Conservation (phyloP, 2,888 invertebrate species). For the Cheilosia soror region DNA sequence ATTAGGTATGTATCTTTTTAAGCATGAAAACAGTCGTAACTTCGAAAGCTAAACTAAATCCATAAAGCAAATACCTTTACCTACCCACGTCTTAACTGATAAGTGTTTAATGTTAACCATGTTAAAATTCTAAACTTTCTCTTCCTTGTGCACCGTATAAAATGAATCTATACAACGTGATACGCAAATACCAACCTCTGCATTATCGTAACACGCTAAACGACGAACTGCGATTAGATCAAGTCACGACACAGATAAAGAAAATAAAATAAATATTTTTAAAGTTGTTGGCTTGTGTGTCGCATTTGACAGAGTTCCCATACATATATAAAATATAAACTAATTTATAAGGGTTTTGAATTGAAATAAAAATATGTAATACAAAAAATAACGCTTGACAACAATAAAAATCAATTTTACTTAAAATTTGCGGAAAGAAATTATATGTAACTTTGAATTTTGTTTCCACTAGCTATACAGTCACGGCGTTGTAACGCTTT, state of each 20-base stretch:
- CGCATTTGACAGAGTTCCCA: constrained; percentile 10
- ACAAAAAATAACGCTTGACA: constrained; percentile 42
- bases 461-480: constrained; percentile 50
- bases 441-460: constrained; percentile 17
- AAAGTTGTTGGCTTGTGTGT: constrained; percentile 2
- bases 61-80: no score
- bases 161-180: constrained; percentile 23
- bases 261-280: constrained; percentile 40
- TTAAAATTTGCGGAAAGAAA: constrained; percentile 27
- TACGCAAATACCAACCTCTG: constrained; percentile 18
- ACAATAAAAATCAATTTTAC: constrained; percentile 29
- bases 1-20: no score
- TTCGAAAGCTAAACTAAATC: not conserved
- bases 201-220: constrained; percentile 41
- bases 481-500: constrained; percentile 51
- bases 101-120: no score
- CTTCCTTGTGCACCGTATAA: not conserved
- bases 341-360: no score
- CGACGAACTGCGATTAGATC: constrained; percentile 64
- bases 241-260: constrained; percentile 67
- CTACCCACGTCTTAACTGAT: not conserved
- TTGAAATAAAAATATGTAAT: not conserved
- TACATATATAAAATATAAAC: not conserved
- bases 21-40: not conserved
- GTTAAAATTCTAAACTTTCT: constrained; percentile 10